Evolutionary conservation across 2,797 vertebrate species (phyloP).

Genomic region (Tarsius wallacei): DNA sequence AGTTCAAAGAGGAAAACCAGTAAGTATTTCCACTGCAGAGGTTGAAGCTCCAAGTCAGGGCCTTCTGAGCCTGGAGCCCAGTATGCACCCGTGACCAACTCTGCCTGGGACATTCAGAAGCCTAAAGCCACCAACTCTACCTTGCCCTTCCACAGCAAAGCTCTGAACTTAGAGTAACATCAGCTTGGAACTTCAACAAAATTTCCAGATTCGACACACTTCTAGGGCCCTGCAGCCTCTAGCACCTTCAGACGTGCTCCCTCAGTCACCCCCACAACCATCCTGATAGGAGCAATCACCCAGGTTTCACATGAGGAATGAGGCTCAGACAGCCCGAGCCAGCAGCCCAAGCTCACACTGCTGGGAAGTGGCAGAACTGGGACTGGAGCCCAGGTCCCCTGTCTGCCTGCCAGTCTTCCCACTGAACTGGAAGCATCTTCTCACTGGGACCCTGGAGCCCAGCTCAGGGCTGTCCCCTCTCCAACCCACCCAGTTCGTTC

Average conservation of each 20-base stretch:
- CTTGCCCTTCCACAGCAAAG: background rate
- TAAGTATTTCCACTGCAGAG: background rate
- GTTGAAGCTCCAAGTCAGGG: background rate
- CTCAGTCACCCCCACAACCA: background rate
- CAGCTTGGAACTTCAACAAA: background rate
- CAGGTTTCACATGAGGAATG: background rate
- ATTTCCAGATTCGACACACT: background rate
- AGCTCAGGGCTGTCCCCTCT: background rate
- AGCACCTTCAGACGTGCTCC: background rate
- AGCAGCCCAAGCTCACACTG: background rate
- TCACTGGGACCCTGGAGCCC: background rate
- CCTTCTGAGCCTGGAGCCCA: background rate
- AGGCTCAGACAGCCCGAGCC: background rate
- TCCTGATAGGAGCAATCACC: accelerated
- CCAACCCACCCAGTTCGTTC: background rate
- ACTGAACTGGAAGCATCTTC: background rate
- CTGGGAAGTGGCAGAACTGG: background rate
- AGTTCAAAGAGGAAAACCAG: background rate
- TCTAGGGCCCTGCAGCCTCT: background rate
- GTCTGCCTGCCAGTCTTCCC: background rate
- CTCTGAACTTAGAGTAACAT: background rate
- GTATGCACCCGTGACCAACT: no score
- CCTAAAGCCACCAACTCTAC: background rate
- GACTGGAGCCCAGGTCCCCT: background rate
- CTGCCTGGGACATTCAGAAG: background rate